Conservation (phyloP, 2,888 invertebrate species). For the Drosophila mulleri region DNA sequence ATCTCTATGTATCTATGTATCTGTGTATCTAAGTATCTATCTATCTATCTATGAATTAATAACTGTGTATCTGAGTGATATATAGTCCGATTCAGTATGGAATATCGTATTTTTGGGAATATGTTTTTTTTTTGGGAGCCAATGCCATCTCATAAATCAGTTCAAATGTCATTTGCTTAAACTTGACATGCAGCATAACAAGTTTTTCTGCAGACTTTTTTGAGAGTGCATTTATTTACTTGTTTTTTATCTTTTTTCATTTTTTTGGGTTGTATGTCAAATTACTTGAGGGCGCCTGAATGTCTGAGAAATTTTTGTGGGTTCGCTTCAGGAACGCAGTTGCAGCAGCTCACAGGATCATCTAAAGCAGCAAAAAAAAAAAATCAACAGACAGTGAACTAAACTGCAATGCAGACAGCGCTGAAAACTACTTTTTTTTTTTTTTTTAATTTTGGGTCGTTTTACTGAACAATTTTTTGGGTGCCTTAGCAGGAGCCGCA, state of each 20-base stretch:
- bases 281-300: conserved; percentile 78
- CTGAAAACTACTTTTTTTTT: conserved; percentile 46
- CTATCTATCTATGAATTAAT: background rate
- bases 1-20: background rate
- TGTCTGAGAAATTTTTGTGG: conserved; percentile 77
- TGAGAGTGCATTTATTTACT: conserved; percentile 40
- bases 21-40: conserved; percentile 1
- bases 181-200: conserved; percentile 75
- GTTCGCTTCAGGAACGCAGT: conserved; percentile 57
- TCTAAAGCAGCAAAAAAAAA: background rate
- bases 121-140: conserved; percentile 22
- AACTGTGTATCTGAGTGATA: background rate
- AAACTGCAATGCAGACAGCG: conserved; percentile 50
- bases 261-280: conserved; percentile 61
- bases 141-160: conserved; percentile 64
- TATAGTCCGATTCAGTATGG: background rate
- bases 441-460: conserved; percentile 13
- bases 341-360: conserved; percentile 51
- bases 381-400: conserved; percentile 14
- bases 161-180: conserved; percentile 59
- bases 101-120: background rate
- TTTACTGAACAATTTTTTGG: conserved; percentile 54
- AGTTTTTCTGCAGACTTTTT: conserved; percentile 33
- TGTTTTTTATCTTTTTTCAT: conserved; percentile 11
- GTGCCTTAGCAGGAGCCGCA: conserved; percentile 51